phyloP scores from a whole-genome alignment of 2,888 invertebrate genomes.

The Nomada fucata region DNA sequence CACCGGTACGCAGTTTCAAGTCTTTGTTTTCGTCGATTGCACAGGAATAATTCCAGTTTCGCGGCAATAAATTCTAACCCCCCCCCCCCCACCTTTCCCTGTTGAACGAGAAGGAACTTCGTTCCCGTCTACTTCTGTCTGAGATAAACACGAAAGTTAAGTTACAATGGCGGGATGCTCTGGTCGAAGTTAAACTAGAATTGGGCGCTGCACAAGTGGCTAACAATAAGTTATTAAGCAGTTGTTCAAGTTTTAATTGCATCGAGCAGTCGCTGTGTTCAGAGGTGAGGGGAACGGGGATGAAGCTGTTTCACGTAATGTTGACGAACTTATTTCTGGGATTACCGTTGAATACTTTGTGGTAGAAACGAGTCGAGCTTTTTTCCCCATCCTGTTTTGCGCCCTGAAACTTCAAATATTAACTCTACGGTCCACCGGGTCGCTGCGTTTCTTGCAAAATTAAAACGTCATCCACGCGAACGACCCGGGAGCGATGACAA shows the following conservation, averaged over 20 bases:
- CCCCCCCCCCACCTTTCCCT: slow-evolving; percentile 16
- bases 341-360: slow-evolving; percentile 59
- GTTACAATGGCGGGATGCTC: slow-evolving; percentile 59
- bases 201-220: slow-evolving; percentile 75
- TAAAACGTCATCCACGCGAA: background rate
- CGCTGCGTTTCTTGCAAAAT: slow-evolving; percentile 7
- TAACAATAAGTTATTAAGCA: slow-evolving; percentile 78
- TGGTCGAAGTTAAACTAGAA: slow-evolving; percentile 74
- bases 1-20: background rate
- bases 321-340: slow-evolving; percentile 72
- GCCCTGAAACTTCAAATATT: slow-evolving; percentile 16
- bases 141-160: slow-evolving; percentile 66
- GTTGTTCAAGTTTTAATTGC: slow-evolving; percentile 80
- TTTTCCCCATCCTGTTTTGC: slow-evolving; percentile 12
- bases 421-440: background rate
- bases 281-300: background rate
- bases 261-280: slow-evolving; percentile 63
- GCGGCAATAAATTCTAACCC: slow-evolving; percentile 52
- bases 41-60: slow-evolving; percentile 46
- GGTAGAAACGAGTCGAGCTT: background rate
- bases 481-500: background rate
- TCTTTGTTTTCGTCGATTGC: slow-evolving; percentile 3
- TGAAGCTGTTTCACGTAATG: slow-evolving; percentile 47
- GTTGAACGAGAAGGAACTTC: slow-evolving; percentile 25
- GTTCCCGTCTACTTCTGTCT: slow-evolving; percentile 41